Evolutionary conservation across 2,113 vertebrate genomes (phyloP).

Genomic region (Addax nasomaculatus): DNA sequence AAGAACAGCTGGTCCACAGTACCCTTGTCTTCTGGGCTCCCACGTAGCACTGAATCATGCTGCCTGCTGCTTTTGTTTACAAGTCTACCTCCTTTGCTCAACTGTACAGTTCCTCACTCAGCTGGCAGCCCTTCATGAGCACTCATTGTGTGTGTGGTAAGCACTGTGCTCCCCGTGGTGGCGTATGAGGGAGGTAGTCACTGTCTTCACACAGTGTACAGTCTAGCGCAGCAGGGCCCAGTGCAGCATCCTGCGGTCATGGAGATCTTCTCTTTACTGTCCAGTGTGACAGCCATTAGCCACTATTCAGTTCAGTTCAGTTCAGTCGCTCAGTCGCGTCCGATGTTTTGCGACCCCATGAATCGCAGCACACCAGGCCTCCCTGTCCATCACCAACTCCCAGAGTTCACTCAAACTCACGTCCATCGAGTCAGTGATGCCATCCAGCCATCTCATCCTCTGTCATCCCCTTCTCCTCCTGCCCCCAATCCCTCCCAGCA

Average conservation of each 20-base stretch:
- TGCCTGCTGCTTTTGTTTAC: not conserved
- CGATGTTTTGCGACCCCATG: no score
- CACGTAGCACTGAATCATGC: not conserved
- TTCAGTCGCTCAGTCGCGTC: no score
- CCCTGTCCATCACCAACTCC: no score
- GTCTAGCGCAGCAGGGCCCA: not conserved
- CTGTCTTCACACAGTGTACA: not conserved
- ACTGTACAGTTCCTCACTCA: not conserved
- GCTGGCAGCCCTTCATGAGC: not conserved
- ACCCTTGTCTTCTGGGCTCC: not conserved
- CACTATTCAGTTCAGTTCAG: no score
- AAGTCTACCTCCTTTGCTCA: not conserved
- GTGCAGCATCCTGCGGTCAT: not conserved
- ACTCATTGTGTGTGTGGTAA: rapidly evolving
- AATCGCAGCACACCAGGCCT: no score
- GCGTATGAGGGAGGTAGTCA: not conserved
- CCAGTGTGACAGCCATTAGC: not conserved
- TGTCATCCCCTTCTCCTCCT: no score
- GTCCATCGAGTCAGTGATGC: rapidly evolving
- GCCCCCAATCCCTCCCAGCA: no score
- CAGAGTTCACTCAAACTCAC: rapidly evolving
- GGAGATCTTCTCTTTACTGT: not conserved
- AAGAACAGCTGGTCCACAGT: not conserved
- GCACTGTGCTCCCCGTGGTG: not conserved
- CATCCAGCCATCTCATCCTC: no score